Base-by-base conservation (phyloP, 1,140 invertebrate species). In the Drosophila funebris region DNA sequence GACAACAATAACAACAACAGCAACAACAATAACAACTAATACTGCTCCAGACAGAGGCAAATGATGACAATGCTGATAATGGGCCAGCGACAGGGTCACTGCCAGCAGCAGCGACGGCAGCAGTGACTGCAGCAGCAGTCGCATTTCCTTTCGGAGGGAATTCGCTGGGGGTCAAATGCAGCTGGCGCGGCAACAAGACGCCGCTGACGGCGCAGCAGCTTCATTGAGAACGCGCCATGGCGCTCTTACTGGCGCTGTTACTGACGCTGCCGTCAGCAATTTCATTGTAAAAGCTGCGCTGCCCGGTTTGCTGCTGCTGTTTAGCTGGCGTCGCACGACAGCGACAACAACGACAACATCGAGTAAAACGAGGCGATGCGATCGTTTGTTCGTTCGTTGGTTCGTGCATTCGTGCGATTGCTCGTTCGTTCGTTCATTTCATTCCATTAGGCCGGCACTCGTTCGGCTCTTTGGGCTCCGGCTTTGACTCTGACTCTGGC, bases 91-190 rank as follows among this genome's bases (percentile, higher is more conserved):
- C 72, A 74, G 75, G 71, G 75, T 77, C 72, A 77, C 72, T 77
- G 66, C 48, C 72, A 56, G 24, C 68, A 39, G 37, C 78, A 29
- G 16, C 41, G 22, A 11, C 64, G 37, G 43, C 41, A 46, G 22
- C 60, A 29, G 50, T 11, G 20, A 22, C 57, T 20, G 14, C 41
- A 20, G 16, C 52, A 29, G 36, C 54, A 54, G 27, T 44, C 33
- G 43, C 57, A 78, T 66, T 78, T 71, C 54, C 63, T 76, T 60
- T 73, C 27, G 41, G 16, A 48, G 52, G 16, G 22, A 58, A 66
- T 61, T 53, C 60, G 61, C 61, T 78, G 72, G 73, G 76, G 76
- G 76, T 78, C 73, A 76, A 67, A 78, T 56, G 54, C 64, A 64
- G 60, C 29, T 63, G 71, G n/a, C 58, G 54, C 68, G 50, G 67